Evolutionary conservation across 2,113 vertebrate genomes (phyloP), one percentile per base, ranked within the genome.

Genomic region (Melanotaenia duboulayi): DNA sequence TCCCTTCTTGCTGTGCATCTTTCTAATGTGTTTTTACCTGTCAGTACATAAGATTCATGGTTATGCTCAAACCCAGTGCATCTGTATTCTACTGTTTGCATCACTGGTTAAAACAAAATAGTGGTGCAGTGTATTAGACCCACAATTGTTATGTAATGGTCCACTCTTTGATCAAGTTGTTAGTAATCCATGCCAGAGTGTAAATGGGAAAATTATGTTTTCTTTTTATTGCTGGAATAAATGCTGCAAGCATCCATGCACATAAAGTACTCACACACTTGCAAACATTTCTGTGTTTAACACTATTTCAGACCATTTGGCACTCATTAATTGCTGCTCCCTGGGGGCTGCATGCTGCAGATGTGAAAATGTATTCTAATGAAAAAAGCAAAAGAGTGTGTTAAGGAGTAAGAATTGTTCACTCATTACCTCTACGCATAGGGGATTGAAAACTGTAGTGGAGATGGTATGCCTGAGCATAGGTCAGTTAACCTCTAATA

Each of bases 311-410:
- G 23, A 65, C 24, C 55, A 23, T 52, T 42, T 10, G 6, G 54
- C 67, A 57, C 60, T 46, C 37, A 64, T 70, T 71, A 72, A 55
- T 69, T 62, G 63, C 78, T 19, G n/a, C 42, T 78, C 68, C 61
- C 68, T 17, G 24, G 37, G 39, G 76, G 55, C 51, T 60, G 61
- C 16, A 11, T 25, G 51, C 50, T n/a, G 22, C 52, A 74, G 55
- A 23, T 51, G 60, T 35, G 56, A 58, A 68, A 64, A 66, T 44
- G 3, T 51, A 60, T 60, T 59, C 46, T 64, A 42, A 39, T 71
- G 56, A 74, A 57, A 71, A 68, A 20, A 40, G 44, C 54, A 10
- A 54, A 42, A 65, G 22, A 44, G 39, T 56, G 16, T 14, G 24
- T 50, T 59, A 24, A 64, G 14, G 24, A 62, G 57, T 24, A 51